Conservation (phyloP, 2,113 vertebrate genomes). For the Trematomus loennbergii region DNA sequence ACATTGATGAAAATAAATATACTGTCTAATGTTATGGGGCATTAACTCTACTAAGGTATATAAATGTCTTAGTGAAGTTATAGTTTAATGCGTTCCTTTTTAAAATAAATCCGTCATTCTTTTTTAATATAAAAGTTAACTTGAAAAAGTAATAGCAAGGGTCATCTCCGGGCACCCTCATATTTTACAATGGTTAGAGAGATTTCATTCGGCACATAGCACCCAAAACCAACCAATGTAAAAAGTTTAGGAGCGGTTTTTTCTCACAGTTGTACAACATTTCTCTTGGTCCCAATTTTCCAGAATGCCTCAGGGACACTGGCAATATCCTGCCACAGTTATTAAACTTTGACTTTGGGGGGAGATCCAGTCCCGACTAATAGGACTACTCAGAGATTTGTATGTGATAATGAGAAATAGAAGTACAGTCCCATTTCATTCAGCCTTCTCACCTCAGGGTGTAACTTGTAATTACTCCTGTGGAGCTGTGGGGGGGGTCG, state of each 20-base stretch:
- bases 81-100: background rate
- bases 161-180: background rate
- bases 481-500: slow-evolving; percentile 39
- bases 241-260: slow-evolving; percentile 17
- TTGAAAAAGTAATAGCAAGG: no score
- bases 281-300: background rate
- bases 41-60: no score
- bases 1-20: no score
- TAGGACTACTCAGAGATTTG: slow-evolving; percentile 56
- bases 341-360: slow-evolving; percentile 52
- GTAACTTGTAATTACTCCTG: slow-evolving; percentile 73
- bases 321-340: slow-evolving; percentile 46
- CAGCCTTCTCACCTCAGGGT: slow-evolving; percentile 62
- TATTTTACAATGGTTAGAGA: background rate
- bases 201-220: background rate
- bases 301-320: slow-evolving; percentile 21
- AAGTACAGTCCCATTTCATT: slow-evolving; percentile 47
- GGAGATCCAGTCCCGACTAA: slow-evolving; percentile 45
- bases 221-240: background rate
- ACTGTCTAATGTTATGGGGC: no score
- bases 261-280: no score
- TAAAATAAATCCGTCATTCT: background rate
- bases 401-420: slow-evolving; percentile 65
- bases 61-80: no score
- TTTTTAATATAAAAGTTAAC: background rate